Evolutionary conservation across 2,888 invertebrate genomes (phyloP), one percentile per base, ranked within the genome.

Genomic region (Volucella inflata): DNA sequence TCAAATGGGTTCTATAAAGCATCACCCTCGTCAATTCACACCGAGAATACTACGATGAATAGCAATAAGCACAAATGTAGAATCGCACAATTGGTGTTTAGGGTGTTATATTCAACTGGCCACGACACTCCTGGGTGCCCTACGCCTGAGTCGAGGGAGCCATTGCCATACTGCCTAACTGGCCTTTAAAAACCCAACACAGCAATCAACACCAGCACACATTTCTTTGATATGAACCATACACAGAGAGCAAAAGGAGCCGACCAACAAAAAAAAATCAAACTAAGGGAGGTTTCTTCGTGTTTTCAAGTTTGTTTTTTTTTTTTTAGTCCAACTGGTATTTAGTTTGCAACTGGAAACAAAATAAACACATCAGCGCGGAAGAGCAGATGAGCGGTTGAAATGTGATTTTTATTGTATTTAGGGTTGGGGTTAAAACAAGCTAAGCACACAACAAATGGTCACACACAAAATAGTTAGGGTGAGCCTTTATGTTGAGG

Each of bases 41-140:
- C 53, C 44, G 64, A 67, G 68, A 76, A 71, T 79, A 80, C 79
- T 72, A 82, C 87, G 87, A 88, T 88, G 88, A 87, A 80, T 85
- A 70, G 87, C 88, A 87, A 88, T 89, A 89, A 89, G 89, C 89
- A 89, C 88, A 85, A 68, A 81, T 88, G 90, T 89, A 90, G 89
- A 89, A 87, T 90, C 90, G 90, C 89, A 91, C 90, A 92, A 92
- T 92, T 91, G 90, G 89, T 89, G 91, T 91, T 90, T 89, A 87
- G 92, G 92, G 92, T 92, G 91, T 91, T 91, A 91, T 92, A 91
- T 91, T 91, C 89, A 90, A 89, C 89, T 90, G 90, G 91, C 90
- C 91, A 92, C 92, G 92, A 91, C 92, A 92, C 92, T 92, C 92
- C 88, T 89, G 92, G 92, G 92, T 91, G 91, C 91, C 90, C 91